phyloP scores from a whole-genome alignment of 2,113 vertebrate genomes.

The Carettochelys insculpta region DNA sequence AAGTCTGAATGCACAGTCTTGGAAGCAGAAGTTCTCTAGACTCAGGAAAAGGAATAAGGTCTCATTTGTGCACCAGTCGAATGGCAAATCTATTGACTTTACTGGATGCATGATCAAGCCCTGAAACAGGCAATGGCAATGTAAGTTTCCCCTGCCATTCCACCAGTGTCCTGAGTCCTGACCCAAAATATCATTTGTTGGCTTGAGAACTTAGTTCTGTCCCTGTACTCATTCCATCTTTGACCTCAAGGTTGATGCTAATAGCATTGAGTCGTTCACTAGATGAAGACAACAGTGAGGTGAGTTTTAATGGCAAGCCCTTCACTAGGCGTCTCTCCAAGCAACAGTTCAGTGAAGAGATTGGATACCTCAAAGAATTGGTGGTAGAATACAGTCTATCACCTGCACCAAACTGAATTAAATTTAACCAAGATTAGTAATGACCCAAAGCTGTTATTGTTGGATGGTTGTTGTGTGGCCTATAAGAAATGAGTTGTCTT shows the following conservation, averaged over 20 bases:
- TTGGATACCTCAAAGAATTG: neutral
- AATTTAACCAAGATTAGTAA: neutral
- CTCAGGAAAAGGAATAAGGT: neutral
- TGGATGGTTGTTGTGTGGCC: neutral
- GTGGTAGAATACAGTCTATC: neutral
- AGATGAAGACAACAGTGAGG: slow-evolving; percentile 46
- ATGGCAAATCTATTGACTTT: neutral
- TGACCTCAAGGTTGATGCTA: slow-evolving; percentile 62
- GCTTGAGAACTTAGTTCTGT: neutral
- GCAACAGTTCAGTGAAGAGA: slow-evolving; percentile 30
- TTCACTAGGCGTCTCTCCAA: slow-evolving; percentile 52
- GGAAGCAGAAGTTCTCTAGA: neutral
- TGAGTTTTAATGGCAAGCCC: slow-evolving; percentile 51
- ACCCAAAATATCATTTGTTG: slow-evolving; percentile 7
- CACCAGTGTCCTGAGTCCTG: neutral
- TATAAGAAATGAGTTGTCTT: rapidly evolving
- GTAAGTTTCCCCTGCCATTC: neutral
- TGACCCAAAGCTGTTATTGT: neutral
- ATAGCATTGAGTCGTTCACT: slow-evolving; percentile 1
- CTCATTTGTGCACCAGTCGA: neutral
- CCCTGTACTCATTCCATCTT: slow-evolving; percentile 54
- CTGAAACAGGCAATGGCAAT: neutral
- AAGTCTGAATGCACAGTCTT: neutral
- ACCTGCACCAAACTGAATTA: neutral
- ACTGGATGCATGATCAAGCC: neutral